Evolutionary conservation across 23 tunicate species (phyloP), one percentile per base, ranked within the genome.

Genomic region (Aplidium turbinatum): DNA sequence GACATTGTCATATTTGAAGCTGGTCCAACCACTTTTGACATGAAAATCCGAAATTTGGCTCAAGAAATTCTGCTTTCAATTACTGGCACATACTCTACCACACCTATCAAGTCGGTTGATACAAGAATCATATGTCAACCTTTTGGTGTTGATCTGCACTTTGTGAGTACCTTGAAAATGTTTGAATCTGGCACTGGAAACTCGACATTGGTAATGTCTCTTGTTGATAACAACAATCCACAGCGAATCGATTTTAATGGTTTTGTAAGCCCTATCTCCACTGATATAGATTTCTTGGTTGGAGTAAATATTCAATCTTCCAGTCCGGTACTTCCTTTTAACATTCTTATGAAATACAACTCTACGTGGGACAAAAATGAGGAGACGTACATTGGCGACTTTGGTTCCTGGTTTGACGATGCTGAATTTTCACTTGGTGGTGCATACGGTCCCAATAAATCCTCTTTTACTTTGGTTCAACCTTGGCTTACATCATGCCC

Each of bases 161-260:
- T 20, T 27, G 35, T 54, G 3, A 20, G 28, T 4, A 30, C 57
- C 2, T 25, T 82, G 13, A 35, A 56, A 11, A 34, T 73, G 25
- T 74, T 82, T 51, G 27, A 62, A 47, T 67, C 48, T 18, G 35
- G 18, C 62, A 47, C 66, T 50, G 88, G 88, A 30, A 82, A 74
- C 36, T 82, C 88, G 11, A 18, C 47, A 1, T n/a, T n/a, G n/a
- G n/a, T n/a, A n/a, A n/a, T n/a, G n/a, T n/a, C 18, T 25, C 35
- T 60, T 29, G 35, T 26, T 13, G 82, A 86, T 69, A 63, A 72
- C 67, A 85, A 25, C 30, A 40, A 32, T 33, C 21, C 35, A 28
- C 28, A 63, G n/a, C 20, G 45, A 23, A 33, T 86, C 31, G 33
- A 35, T 26, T 35, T 73, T 1, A 51, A 48, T 20, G 50, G 33